phyloP scores from a whole-genome alignment of 2,888 invertebrate species.

The Cerastoderma edule region DNA sequence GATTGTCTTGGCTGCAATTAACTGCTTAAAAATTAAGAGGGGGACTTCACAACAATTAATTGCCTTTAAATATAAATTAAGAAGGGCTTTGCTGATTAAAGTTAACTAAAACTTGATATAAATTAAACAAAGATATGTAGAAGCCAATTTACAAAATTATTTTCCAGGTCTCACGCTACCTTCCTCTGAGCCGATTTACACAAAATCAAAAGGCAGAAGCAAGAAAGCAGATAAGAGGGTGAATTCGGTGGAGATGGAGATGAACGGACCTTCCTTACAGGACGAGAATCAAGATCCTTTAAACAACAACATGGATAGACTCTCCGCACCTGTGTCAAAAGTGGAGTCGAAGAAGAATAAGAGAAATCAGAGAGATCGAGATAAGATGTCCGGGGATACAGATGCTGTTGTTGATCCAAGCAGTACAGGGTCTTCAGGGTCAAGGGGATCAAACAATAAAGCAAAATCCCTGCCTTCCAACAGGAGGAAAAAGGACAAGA shows the following conservation, averaged over 20 bases:
- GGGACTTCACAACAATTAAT: neutral
- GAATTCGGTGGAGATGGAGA: conserved; percentile 40
- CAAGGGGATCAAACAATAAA: conserved; percentile 31
- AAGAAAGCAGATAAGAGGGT: conserved; percentile 56
- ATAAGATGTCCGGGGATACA: conserved; percentile 17
- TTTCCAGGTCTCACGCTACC: conserved; percentile 66
- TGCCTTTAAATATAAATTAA: neutral
- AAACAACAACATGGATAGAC: conserved; percentile 50
- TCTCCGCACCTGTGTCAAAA: conserved; percentile 30
- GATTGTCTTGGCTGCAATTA: neutral
- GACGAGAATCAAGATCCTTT: conserved; percentile 57
- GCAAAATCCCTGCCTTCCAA: conserved; percentile 19
- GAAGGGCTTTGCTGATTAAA: neutral
- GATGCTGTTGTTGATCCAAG: conserved; percentile 26
- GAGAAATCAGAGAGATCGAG: conserved; percentile 62
- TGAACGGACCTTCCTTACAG: conserved; percentile 35
- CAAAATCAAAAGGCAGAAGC: conserved; percentile 56
- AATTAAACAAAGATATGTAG: too few relatives aligned
- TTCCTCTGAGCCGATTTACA: conserved; percentile 65
- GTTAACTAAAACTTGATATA: neutral
- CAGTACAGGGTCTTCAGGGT: conserved; percentile 12
- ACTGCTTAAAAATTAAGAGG: too few relatives aligned
- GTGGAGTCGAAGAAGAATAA: conserved; percentile 68
- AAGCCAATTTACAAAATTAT: neutral
- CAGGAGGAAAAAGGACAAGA: conserved; percentile 40